Base-by-base conservation (phyloP, 2,888 invertebrate species). In the Pyrrhosoma nymphula region DNA sequence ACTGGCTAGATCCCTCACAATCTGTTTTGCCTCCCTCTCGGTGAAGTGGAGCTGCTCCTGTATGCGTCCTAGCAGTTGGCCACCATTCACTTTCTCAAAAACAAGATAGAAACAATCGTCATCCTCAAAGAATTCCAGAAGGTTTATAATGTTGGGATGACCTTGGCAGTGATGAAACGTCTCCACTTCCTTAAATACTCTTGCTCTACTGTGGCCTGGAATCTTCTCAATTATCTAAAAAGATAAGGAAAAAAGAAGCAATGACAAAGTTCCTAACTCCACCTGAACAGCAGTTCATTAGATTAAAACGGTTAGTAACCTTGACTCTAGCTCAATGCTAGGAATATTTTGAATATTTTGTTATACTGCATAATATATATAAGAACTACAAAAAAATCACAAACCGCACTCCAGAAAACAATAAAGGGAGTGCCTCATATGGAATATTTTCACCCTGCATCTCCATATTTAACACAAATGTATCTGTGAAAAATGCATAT, bases 81-180 rank as follows among this genome's bases (percentile, higher is more conserved):
- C 99, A 96, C 99, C 99, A 97, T 98, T 98, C 97, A 99, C 98
- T 98, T 99, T 99, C 97, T 99, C 99, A 97, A 99, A 99, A 97
- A 99, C 99, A 97, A 99, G 98, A 97, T 99, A 99, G 97, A 99
- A 99, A 96, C 97, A 97, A 97, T 99, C 99, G 96, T 99, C 99
- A 97, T 99, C 99, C 97, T 99, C 99, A 97, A 99, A 99, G 97
- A 99, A 99, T 97, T 99, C 99, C 96, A 99, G 98, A 97, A 99
- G 98, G 97, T 99, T 99, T 97, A 99, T 98, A 97, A 99, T 99
- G 97, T 99, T 99, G 96, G 99, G 98, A 97, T 99, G 99, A 96
- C 99, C 99, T 97, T 99, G 98, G 97, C 99, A 99, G 97, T 99
- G 99, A 97, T 99, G 99, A 98, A 99, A 99, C 96, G 99, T 99